Evolutionary conservation across 2,797 vertebrate genomes (phyloP), one percentile per base, ranked within the genome.

Genomic region (Emys orbicularis): DNA sequence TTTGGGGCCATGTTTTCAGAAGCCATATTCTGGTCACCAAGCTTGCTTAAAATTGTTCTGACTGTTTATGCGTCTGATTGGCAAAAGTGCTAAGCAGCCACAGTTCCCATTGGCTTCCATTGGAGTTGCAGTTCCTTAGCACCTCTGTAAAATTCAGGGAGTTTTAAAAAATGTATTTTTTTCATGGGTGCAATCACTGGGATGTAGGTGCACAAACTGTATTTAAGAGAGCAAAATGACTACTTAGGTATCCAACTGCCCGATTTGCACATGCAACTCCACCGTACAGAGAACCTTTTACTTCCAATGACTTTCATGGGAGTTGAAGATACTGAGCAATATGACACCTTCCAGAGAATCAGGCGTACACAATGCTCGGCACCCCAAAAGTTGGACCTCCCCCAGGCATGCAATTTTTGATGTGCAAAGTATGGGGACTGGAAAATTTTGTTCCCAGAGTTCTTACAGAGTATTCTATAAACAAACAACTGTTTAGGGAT

Each of bases 361-460:
- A 8, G 1, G 82, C 76, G 61, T 89, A 31, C 44, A 82, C 47
- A 74, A 4, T 91, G 91, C 92, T 94, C 92, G 52, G 11, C 65
- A 27, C 90, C 94, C 96, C 95, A 93, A 95, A 95, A 93, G 84
- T 85, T 92, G 87, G 95, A 94, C 50, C 5, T 61, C 53, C 56
- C 77, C 96, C 90, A 95, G 77, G 93, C 90, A 92, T 59, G 96
- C 96, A 95, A 93, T 88, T 94, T 92, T 89, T 87, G 85, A 92
- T 82, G 54, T 0, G 0, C n/a, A 56, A 91, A 87, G 11, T 94
- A 57, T 94, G 94, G 31, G 92, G 94, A 94, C 16, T 79, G 41
- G 41, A 85, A 84, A 92, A 85, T 84, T 72, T 88, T 68, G 59
- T 95, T 95, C 83, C 37, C 47, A 49, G 57, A 87, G 37, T 27